Evolutionary conservation across 2,113 vertebrate species (phyloP).

Genomic region (Lutjanus erythropterus): DNA sequence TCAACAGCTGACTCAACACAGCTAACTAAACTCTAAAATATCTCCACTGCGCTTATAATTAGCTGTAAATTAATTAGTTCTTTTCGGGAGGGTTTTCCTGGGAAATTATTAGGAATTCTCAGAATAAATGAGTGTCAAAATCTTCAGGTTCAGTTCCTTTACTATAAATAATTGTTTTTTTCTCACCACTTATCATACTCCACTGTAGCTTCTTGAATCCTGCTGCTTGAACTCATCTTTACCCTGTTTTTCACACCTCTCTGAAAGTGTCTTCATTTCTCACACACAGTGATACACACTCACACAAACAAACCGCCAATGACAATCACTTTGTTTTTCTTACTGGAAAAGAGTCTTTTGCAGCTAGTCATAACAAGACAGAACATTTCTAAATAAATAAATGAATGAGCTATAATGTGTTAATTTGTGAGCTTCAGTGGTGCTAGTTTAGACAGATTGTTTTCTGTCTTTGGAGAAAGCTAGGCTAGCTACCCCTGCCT

Average conservation of each 20-base stretch:
- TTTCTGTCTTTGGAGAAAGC: background rate
- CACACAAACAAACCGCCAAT: background rate
- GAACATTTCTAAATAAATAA: background rate
- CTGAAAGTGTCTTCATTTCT: conserved; percentile 9
- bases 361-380: too few relatives aligned
- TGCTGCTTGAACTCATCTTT: conserved; percentile 12
- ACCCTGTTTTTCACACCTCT: conserved; percentile 46
- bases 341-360: background rate
- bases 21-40: too few relatives aligned
- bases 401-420: background rate
- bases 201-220: background rate
- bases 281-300: background rate
- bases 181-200: background rate
- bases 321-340: conserved; percentile 7
- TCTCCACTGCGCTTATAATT: too few relatives aligned
- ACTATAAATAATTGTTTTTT: background rate
- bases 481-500: background rate
- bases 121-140: too few relatives aligned
- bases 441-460: background rate
- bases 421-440: too few relatives aligned
- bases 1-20: too few relatives aligned
- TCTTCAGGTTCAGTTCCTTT: background rate
- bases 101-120: too few relatives aligned
- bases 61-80: too few relatives aligned
- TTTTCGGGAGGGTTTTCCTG: too few relatives aligned